These are phyloP conservation scores for Podarcis cretensis DNA, from an alignment of 2,113 vertebrate species.

Conservation along the genomic window DNA sequence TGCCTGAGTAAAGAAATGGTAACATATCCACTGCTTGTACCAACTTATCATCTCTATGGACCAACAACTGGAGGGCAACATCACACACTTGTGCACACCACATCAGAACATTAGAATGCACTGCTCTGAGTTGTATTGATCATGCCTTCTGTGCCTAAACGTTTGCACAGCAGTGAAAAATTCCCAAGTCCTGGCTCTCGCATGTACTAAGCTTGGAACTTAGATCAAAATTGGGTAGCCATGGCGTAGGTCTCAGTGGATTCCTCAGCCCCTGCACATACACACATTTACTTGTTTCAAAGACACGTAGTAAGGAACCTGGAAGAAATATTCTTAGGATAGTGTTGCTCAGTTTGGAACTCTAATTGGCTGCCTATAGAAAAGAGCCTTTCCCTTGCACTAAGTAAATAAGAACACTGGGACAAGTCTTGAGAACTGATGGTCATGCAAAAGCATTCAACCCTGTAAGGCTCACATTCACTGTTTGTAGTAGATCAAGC, in stretches of 20 bases:
- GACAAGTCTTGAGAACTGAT: not conserved
- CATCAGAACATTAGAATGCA: not conserved
- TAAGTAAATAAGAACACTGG: not conserved
- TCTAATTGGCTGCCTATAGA: constrained; percentile 33
- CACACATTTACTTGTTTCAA: constrained; percentile 3
- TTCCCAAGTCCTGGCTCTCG: not conserved
- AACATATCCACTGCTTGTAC: not conserved
- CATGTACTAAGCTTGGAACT: not conserved
- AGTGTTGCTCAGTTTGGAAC: not conserved
- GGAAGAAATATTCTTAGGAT: not conserved
- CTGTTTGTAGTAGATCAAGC: not conserved
- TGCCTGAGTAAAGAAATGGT: not conserved
- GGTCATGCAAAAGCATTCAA: not conserved
- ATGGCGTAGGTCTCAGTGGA: accelerated
- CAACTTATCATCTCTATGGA: not conserved
- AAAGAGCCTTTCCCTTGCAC: constrained; percentile 12
- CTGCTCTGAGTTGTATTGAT: not conserved
- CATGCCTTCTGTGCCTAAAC: not conserved
- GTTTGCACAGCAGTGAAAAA: not conserved
- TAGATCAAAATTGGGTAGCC: not conserved
- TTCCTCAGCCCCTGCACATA: not conserved
- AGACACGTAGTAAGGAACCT: not conserved
- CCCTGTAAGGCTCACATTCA: not conserved
- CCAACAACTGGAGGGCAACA: not conserved
- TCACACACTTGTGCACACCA: not conserved